A percentile compares a stretch with the other conserved stretches of the same genome.
phyloP scores from a whole-genome alignment of 1,140 invertebrate genomes.

The Holcopasites calliopsidis region DNA sequence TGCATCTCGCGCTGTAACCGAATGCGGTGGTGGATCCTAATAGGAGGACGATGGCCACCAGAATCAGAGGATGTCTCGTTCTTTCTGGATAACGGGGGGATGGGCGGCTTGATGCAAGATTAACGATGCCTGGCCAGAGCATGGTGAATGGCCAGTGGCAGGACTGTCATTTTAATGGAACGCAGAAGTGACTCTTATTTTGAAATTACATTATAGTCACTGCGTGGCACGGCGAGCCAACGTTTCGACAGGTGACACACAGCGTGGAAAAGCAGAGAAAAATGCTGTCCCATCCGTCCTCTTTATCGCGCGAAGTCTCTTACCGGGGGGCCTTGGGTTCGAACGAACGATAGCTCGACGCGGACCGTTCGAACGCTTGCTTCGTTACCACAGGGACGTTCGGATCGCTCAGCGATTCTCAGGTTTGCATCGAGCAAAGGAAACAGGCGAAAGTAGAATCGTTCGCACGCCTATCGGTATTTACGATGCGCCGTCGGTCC shows the following conservation, averaged over 20 bases:
- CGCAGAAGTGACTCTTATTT: slow-evolving; percentile 52
- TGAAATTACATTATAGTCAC: slow-evolving; percentile 53
- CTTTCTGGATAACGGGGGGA: slow-evolving; percentile 25
- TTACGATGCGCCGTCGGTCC: background rate
- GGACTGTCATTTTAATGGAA: slow-evolving; percentile 59
- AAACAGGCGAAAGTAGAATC: background rate
- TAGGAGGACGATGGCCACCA: slow-evolving; percentile 38
- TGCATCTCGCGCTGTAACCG: slow-evolving; percentile 35
- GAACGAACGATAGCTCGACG: no score
- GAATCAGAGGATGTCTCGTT: slow-evolving; percentile 21
- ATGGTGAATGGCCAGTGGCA: slow-evolving; percentile 36
- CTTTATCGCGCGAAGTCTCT: slow-evolving; percentile 49
- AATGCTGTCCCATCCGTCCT: slow-evolving; percentile 17
- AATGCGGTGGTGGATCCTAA: slow-evolving; percentile 55
- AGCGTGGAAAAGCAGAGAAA: no score
- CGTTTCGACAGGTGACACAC: slow-evolving; percentile 51
- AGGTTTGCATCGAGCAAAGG: background rate
- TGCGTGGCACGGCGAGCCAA: no score
- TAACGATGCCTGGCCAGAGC: slow-evolving; percentile 36
- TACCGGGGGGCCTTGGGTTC: slow-evolving; percentile 2
- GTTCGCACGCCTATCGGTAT: slow-evolving; percentile 16
- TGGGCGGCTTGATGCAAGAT: slow-evolving; percentile 47
- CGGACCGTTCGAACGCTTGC: no score
- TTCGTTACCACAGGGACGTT: no score
- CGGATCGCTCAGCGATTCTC: background rate